Conservation (phyloP, 1,140 invertebrate genomes). For the Semibalanus balanoides region DNA sequence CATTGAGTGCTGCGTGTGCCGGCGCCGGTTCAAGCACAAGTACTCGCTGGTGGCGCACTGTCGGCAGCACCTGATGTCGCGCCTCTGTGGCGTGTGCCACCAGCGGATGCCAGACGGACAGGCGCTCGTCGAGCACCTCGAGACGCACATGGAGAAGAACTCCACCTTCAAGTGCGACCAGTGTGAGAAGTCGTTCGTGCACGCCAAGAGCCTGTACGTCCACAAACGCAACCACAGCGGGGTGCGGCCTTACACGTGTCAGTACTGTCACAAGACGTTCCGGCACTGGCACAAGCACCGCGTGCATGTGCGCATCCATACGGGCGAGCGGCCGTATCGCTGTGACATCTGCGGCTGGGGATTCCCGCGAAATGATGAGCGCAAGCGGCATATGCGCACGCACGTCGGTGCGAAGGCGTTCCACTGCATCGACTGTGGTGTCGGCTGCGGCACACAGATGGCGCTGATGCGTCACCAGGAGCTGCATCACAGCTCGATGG, state of each 20-base stretch:
- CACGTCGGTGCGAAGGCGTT: conserved; percentile 21
- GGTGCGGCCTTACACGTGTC: conserved; percentile 73
- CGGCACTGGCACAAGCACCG: conserved; percentile 24
- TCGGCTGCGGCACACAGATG: conserved; percentile 20
- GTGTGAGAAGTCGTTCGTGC: conserved; percentile 15
- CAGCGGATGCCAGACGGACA: neutral
- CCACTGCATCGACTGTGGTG: conserved; percentile 21
- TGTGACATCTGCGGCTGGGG: conserved; percentile 21
- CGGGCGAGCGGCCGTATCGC: conserved; percentile 22
- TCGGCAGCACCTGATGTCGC: neutral
- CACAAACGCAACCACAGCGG: conserved; percentile 49
- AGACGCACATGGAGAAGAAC: neutral
- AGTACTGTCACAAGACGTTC: conserved; percentile 75
- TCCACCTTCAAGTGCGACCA: conserved; percentile 1
- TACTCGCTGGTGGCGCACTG: conserved; percentile 4
- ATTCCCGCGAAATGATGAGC: conserved; percentile 21
- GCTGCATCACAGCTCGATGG: conserved; percentile 19
- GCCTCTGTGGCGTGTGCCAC: neutral
- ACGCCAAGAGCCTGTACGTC: conserved; percentile 21
- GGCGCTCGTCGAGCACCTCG: neutral
- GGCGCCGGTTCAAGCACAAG: conserved; percentile 3
- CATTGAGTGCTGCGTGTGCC: neutral
- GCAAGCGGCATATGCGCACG: conserved; percentile 21
- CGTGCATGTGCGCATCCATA: conserved; percentile 23
- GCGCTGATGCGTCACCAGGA: conserved; percentile 21